phyloP scores from a whole-genome alignment of 2,113 vertebrate genomes.

The Mormyrus lacerda region DNA sequence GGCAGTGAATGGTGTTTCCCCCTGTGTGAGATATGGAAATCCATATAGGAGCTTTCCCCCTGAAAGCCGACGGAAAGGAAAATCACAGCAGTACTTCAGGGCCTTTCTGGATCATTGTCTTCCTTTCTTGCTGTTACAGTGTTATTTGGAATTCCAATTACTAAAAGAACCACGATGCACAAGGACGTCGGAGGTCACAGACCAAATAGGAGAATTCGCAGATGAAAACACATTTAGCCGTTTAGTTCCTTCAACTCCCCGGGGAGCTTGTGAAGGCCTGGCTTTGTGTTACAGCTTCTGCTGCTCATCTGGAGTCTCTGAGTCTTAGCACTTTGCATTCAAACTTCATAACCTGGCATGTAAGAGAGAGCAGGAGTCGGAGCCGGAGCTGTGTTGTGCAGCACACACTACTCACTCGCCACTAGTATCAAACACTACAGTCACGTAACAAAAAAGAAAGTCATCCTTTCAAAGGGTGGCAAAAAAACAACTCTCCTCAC shows the following conservation, averaged over 20 bases:
- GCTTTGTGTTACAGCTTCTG: background rate
- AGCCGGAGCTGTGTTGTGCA: background rate
- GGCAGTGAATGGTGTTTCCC: background rate
- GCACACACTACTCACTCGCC: background rate
- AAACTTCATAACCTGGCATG: constrained; percentile 28
- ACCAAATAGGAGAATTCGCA: background rate
- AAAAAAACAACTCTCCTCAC: background rate
- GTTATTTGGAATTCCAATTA: background rate
- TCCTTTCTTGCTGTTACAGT: background rate
- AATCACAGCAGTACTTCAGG: background rate
- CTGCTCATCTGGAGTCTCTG: constrained; percentile 45
- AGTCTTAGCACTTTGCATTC: constrained; percentile 37
- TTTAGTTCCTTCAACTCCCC: background rate
- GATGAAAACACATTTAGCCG: background rate
- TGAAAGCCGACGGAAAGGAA: background rate
- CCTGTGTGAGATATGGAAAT: background rate
- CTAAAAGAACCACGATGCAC: background rate
- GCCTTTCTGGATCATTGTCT: background rate
- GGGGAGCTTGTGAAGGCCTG: background rate
- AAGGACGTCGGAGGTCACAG: background rate
- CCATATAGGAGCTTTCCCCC: background rate
- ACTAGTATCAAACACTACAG: background rate
- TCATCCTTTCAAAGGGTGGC: background rate
- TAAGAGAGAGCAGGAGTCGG: background rate
- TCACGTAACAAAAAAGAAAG: background rate